Conservation (phyloP, 2,888 invertebrate species). For the Chrysolina oricalcia region DNA sequence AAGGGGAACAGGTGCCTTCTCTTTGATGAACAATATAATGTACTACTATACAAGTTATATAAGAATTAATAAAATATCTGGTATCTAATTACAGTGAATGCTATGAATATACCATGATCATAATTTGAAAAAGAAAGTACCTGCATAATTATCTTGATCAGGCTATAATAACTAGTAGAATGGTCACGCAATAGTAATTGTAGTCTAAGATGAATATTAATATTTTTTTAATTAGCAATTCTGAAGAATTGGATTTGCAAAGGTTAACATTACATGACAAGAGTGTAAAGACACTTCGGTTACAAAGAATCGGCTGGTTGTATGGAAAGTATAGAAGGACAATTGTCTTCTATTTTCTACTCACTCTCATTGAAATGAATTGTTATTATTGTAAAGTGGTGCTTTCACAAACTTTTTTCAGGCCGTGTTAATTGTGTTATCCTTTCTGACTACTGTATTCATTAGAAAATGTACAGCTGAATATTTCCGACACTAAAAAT, state of each 20-base stretch:
- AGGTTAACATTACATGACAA: background rate
- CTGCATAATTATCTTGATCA: background rate
- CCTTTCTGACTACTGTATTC: too few species aligned
- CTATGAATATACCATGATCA: background rate
- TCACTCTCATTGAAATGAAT: too few species aligned
- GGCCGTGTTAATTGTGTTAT: too few species aligned
- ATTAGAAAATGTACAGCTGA: too few species aligned
- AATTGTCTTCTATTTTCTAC: too few species aligned
- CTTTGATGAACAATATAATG: background rate
- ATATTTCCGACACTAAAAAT: too few species aligned
- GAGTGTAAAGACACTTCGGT: too few species aligned
- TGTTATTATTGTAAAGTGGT: too few species aligned
- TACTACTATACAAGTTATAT: background rate
- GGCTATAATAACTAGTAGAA: background rate
- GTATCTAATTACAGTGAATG: background rate
- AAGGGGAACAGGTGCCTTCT: too few species aligned
- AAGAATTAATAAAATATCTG: background rate
- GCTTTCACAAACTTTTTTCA: too few species aligned
- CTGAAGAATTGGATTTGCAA: background rate
- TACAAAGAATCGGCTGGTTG: too few species aligned
- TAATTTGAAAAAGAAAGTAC: conserved; percentile 8
- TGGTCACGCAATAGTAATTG: background rate
- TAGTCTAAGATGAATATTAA: background rate
- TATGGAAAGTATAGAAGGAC: too few species aligned
- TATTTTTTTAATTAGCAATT: conserved; percentile 3